Evolutionary conservation across 2,888 invertebrate species (phyloP).

Genomic region (Tetragonula carbonaria): DNA sequence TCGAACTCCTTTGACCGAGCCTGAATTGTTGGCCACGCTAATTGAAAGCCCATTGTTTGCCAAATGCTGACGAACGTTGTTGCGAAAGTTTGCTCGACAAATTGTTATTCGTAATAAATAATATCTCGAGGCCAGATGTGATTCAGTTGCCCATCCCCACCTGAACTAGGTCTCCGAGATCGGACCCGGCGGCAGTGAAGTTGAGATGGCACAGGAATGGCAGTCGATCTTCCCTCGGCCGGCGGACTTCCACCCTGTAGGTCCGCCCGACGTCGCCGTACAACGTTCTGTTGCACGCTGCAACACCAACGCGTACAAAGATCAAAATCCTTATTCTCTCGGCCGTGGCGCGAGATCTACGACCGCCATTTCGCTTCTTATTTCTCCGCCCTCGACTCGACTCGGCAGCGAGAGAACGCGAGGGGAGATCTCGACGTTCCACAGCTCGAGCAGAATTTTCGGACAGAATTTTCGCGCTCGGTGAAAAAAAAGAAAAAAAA

Average conservation of each 20-base stretch:
- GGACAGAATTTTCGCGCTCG: neutral
- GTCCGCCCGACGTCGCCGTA: slow-evolving; percentile 92
- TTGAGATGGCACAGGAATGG: slow-evolving; percentile 93
- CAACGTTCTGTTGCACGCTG: slow-evolving; percentile 94
- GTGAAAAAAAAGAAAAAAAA: too few relatives aligned
- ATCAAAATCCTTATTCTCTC: neutral
- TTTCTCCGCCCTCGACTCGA: neutral
- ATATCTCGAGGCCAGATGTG: too few relatives aligned
- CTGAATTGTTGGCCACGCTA: too few relatives aligned
- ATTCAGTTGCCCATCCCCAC: slow-evolving; percentile 81
- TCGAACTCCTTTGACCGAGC: too few relatives aligned
- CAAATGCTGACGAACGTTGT: too few relatives aligned
- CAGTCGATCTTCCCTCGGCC: slow-evolving; percentile 90
- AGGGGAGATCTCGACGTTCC: neutral
- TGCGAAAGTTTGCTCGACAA: too few relatives aligned
- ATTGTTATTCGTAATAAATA: too few relatives aligned
- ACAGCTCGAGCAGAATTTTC: neutral
- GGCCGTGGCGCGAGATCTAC: neutral
- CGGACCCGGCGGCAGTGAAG: slow-evolving; percentile 92
- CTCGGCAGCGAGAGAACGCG: neutral
- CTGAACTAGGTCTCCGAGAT: slow-evolving; percentile 93
- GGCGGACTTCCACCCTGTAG: slow-evolving; percentile 91
- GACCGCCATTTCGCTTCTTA: neutral
- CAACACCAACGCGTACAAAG: slow-evolving; percentile 70
- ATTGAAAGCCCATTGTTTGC: too few relatives aligned